phyloP scores from a whole-genome alignment of 2,113 vertebrate genomes.

The Rattus norvegicus region DNA sequence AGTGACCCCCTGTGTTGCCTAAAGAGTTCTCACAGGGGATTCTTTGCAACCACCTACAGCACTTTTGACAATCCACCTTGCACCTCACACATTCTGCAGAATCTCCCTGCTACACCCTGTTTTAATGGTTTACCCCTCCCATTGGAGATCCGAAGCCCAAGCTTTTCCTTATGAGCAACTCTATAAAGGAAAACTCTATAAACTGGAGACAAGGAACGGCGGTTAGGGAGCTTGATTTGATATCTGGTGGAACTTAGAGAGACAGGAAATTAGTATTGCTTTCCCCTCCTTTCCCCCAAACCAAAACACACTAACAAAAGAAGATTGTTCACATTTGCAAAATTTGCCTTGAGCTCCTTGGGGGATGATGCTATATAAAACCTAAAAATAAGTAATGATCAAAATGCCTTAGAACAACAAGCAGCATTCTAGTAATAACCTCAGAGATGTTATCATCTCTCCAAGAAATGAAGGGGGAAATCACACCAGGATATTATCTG shows the following conservation, averaged over 20 bases:
- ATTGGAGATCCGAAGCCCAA: constrained; percentile 22
- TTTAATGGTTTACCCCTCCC: constrained; percentile 51
- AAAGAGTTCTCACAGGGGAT: constrained; percentile 64
- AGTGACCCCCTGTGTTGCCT: constrained; percentile 72
- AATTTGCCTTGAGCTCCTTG: constrained; percentile 48
- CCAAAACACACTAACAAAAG: constrained; percentile 55
- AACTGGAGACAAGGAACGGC: not conserved
- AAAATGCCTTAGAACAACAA: constrained; percentile 48
- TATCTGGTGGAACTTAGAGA: constrained; percentile 14
- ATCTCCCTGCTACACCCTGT: constrained; percentile 57
- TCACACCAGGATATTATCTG: not conserved
- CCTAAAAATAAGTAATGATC: constrained; percentile 65
- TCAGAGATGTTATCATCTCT: not conserved
- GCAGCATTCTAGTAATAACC: constrained; percentile 35
- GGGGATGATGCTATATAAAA: constrained; percentile 51
- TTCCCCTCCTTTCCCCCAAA: not conserved
- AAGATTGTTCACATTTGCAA: constrained; percentile 57
- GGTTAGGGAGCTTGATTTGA: not conserved
- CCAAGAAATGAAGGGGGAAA: constrained; percentile 9
- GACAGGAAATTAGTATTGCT: constrained; percentile 47
- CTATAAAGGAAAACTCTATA: constrained; percentile 50
- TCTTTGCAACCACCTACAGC: constrained; percentile 52
- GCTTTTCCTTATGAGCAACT: constrained; percentile 2
- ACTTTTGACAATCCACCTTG: constrained; percentile 69
- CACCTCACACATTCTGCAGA: constrained; percentile 61